phyloP scores from a whole-genome alignment of 2,888 invertebrate species.

The Cataglyphis altisquamis region DNA sequence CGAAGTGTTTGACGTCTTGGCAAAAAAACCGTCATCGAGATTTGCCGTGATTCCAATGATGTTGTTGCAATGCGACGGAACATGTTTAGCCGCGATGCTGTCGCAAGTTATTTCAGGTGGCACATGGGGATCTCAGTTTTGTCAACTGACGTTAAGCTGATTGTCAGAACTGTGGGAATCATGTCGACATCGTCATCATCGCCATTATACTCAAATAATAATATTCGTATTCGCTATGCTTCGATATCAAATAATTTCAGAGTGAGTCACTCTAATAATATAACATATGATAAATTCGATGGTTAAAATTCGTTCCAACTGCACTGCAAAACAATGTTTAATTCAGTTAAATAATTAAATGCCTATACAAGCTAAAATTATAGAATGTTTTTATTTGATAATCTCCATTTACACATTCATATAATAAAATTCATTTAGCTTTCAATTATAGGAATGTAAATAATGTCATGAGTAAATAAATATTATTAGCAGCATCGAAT shows the following conservation, averaged over 20 bases:
- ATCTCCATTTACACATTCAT: neutral
- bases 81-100: conserved; percentile 80
- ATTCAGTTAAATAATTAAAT: conserved; percentile 10
- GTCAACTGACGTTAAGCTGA: conserved; percentile 73
- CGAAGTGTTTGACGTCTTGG: conserved; percentile 70
- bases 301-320: neutral
- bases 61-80: conserved; percentile 80
- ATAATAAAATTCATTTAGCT: conserved; percentile 7
- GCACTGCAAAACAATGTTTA: neutral
- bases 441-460: neutral
- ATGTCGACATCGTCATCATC: conserved; percentile 33
- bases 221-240: neutral
- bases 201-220: conserved; percentile 24
- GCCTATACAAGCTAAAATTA: neutral
- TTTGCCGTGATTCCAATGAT: conserved; percentile 76
- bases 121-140: conserved; percentile 76
- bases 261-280: conserved; percentile 17
- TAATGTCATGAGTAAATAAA: neutral
- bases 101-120: conserved; percentile 83
- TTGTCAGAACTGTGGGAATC: conserved; percentile 69
- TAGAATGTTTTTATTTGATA: neutral
- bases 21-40: conserved; percentile 67
- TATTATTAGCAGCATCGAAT: neutral
- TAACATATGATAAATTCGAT: conserved; percentile 1
- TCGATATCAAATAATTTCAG: conserved; percentile 4